phyloP scores from a whole-genome alignment of 2,113 vertebrate genomes.

The Microtus ochrogaster region DNA sequence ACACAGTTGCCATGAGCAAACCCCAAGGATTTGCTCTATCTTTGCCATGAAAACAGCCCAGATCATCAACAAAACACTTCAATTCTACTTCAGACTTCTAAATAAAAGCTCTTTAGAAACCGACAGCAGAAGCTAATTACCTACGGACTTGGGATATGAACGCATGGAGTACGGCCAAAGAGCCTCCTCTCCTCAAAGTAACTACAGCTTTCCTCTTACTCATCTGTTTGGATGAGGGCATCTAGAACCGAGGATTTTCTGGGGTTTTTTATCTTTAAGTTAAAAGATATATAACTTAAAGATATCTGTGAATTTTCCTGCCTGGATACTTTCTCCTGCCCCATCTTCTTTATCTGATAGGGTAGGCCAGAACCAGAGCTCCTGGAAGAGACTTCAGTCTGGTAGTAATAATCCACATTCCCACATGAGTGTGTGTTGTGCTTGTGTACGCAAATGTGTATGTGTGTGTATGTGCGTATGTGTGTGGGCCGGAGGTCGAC shows the following conservation, averaged over 20 bases:
- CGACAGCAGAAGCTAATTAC: not conserved
- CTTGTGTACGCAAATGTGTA: too few relatives aligned
- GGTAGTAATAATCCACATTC: not conserved
- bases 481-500: not conserved
- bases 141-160: not conserved
- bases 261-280: not conserved
- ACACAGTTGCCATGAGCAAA: not conserved
- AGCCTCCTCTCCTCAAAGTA: not conserved
- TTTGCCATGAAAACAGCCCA: not conserved
- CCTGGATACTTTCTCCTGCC: not conserved
- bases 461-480: too few relatives aligned
- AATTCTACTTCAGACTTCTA: not conserved
- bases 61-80: not conserved
- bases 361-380: not conserved
- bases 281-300: too few relatives aligned
- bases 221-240: not conserved
- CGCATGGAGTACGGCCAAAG: not conserved
- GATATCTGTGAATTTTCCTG: not conserved
- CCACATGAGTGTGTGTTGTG: not conserved
- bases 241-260: not conserved
- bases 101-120: slow-evolving; percentile 20
- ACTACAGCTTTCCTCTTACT: not conserved
- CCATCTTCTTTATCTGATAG: not conserved
- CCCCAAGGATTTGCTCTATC: not conserved
- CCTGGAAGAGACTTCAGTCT: not conserved